These are phyloP conservation scores for Atta texana DNA, from an alignment of 1,140 invertebrate species.

Conservation along the genomic window DNA sequence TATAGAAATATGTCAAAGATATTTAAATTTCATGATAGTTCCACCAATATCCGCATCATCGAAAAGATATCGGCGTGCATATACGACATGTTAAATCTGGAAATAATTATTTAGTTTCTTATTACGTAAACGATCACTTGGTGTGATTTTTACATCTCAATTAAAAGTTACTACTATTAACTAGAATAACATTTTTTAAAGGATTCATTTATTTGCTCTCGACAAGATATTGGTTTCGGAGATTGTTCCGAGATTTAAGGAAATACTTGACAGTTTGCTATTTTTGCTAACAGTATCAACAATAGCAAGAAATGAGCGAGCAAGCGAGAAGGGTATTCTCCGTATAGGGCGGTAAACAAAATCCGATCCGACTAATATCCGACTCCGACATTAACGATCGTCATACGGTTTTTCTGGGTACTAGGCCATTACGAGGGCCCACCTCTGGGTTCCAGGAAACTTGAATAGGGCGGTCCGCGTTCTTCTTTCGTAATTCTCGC, in stretches of 20 bases:
- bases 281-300: not conserved
- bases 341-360: slow-evolving; percentile 45
- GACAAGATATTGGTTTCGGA: not conserved
- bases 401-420: slow-evolving; percentile 70
- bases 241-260: not conserved
- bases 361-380: slow-evolving; percentile 46
- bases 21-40: too few relatives aligned
- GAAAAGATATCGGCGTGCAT: too few relatives aligned
- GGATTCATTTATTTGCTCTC: not conserved
- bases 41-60: too few relatives aligned
- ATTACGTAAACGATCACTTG: too few relatives aligned
- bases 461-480: slow-evolving; percentile 73
- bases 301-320: not conserved
- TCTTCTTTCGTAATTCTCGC: slow-evolving; percentile 51
- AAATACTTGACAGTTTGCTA: not conserved
- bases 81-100: too few relatives aligned
- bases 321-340: not conserved
- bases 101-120: too few relatives aligned
- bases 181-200: too few relatives aligned
- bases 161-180: too few relatives aligned
- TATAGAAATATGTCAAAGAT: too few relatives aligned
- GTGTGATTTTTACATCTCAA: too few relatives aligned
- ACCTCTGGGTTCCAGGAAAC: slow-evolving; percentile 79
- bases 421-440: slow-evolving; percentile 66
- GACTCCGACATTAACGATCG: slow-evolving; percentile 66